Base-by-base conservation (phyloP, 2,888 invertebrate genomes). In the Steromphala cineraria region DNA sequence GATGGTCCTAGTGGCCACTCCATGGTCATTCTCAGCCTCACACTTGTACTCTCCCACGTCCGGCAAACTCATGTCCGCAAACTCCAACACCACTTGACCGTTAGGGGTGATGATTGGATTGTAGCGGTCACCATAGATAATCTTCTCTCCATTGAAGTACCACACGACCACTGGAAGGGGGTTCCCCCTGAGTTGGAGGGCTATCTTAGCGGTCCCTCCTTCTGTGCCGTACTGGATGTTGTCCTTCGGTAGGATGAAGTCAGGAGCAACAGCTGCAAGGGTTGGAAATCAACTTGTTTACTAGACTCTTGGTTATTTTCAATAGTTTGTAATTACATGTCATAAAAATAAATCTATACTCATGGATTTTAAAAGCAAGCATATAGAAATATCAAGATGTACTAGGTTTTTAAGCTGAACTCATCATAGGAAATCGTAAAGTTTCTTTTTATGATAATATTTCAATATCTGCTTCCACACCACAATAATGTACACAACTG, bases 21-120 rank as follows among this genome's bases (percentile, higher is more conserved):
- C 99, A 93, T 98, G 97, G 92, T 98, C 98, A 94, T 99, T 99
- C 67, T 95, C 96, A 0, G 98, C 98, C 8, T 97, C 96, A 0
- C 98, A 98, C 93, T 98, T 98, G 94, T 99, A 99, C 93, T 96
- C 95, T 17, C 99, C 99, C 0, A 96, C 97, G 94, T 99, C 98
- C 55, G 97, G 95, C 80, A 97, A 86, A 7, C 80, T 86, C 87
- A 94, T 92, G 75, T 92, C 90, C 74, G 87, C 84, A 75, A 94
- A 92, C 62, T 93, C 93, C 74, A 94, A 88, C 52, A 92, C 87
- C 17, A 89, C 88, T 76, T 87, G 87, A 36, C 93, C 92, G 40
- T 97, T 97, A 88, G 98, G 95, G 0, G 97, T 97, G 91, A 98
- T 97, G 88, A 97, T 97, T 93, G 95, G 96, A 90, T 97, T 97